Conservation (phyloP, 2,888 invertebrate species). For the Morpho achilles region DNA sequence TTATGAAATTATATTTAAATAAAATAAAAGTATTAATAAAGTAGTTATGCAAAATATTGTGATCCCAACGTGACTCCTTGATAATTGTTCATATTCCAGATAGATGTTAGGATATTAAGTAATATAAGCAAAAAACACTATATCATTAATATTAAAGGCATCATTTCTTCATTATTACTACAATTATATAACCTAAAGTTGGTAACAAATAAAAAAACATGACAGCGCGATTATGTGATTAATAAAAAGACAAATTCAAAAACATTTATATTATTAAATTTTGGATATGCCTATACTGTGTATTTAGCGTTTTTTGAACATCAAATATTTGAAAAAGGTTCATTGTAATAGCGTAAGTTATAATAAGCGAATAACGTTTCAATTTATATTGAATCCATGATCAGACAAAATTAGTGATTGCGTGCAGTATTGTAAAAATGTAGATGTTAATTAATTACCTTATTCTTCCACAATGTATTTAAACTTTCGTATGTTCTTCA, state of each 20-base stretch:
- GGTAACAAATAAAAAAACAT: too few species aligned
- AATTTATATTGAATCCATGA: constrained; percentile 28
- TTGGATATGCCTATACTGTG: constrained; percentile 13
- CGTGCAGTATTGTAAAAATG: constrained; percentile 31
- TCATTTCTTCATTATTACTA: not conserved
- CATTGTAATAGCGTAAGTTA: constrained; percentile 14
- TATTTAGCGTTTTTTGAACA: constrained; percentile 11
- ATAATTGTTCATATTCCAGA: constrained; percentile 35
- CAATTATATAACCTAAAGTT: not conserved
- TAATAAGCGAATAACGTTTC: not conserved
- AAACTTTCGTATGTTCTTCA: not conserved
- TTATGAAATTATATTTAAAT: not conserved
- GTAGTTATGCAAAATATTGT: constrained; percentile 37
- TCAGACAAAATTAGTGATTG: constrained; percentile 36
- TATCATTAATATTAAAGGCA: constrained; percentile 10
- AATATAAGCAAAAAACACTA: not conserved
- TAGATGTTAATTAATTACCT: constrained; percentile 9
- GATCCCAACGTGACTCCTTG: constrained; percentile 56
- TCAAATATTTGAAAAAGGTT: constrained; percentile 6
- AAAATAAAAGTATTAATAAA: constrained; percentile 22
- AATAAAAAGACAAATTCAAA: constrained; percentile 1
- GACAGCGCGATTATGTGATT: not conserved
- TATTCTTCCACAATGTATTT: constrained; percentile 27
- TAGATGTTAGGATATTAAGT: constrained; percentile 26
- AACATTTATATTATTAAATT: constrained; percentile 8